Base-by-base conservation (phyloP, 2,888 invertebrate species). In the Drosophila kambysellisi region DNA sequence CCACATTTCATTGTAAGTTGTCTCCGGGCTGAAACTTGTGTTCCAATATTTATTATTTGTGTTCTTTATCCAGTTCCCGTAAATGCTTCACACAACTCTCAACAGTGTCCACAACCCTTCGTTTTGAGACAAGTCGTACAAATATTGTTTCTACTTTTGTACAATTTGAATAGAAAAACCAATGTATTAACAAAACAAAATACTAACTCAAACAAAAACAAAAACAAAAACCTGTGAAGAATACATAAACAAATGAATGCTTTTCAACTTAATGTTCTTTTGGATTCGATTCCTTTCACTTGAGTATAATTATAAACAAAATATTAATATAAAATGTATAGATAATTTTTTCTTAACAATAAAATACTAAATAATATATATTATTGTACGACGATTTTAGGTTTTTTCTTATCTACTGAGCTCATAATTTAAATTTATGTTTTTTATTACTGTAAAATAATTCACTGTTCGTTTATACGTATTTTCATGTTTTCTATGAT, bases 1-100 rank as follows among this genome's bases (percentile, higher is more conserved):
- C 98, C 98, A 91, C 98, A 98, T 95, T 97, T 97, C 94, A 97
- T 97, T 95, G 97, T 97, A 95, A 92, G 93, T 91, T 11, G 4
- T 17, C 6, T 17, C 8, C 30, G 30, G 17, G 6, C 4, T 15
- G 3, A 0, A 17, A 4, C 20, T 29, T 33, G 8, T 7, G 7
- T 6, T 17, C 7, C 6, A 6, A 4, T 30, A 37, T n/a, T 33
- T 15, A 53, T 32, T 8, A 15, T 43, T 37, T 33, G 17, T 8
- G 29, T 37, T 46, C 51, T 25, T 76, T 80, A 35, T 77, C 20
- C 20, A 91, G 92, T 92, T 91, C 78, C 92, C 92, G 77, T 91
- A 92, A 90, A 74, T 74, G 78, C 54, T 64, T 54, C 54, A 73
- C 8, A 51, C 66, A 60, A 39, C 58, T 77, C 66, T 50, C 56